phyloP scores from a whole-genome alignment of 2,797 vertebrate genomes.

The Ptychadena robeensis region DNA sequence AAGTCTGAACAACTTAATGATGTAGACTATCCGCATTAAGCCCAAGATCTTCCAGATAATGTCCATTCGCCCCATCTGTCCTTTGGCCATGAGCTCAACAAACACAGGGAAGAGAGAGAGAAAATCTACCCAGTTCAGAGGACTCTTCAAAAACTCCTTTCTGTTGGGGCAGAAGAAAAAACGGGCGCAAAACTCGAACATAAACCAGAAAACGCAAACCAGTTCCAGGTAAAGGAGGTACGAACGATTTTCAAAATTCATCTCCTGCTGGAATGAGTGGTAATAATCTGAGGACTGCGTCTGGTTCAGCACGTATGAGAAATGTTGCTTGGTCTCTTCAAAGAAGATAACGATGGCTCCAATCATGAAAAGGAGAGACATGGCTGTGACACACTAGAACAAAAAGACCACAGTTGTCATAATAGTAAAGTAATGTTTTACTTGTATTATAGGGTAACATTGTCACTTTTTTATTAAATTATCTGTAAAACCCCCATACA shows the following conservation, averaged over 20 bases:
- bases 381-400: slow-evolving; percentile 62
- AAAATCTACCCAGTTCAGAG: slow-evolving; percentile 64
- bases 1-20: slow-evolving; percentile 66
- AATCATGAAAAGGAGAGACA: slow-evolving; percentile 66
- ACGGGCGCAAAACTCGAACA: slow-evolving; percentile 62
- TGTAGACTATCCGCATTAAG: slow-evolving; percentile 55
- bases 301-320: slow-evolving; percentile 46
- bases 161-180: slow-evolving; percentile 67
- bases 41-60: slow-evolving; percentile 52
- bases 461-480: too few species aligned
- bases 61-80: slow-evolving; percentile 32
- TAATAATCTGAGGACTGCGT: background rate
- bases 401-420: slow-evolving; percentile 8
- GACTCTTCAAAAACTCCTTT: slow-evolving; percentile 64
- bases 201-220: slow-evolving; percentile 67
- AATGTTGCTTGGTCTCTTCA: slow-evolving; percentile 62
- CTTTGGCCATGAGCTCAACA: slow-evolving; percentile 58
- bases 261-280: background rate
- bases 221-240: slow-evolving; percentile 66
- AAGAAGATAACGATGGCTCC: slow-evolving; percentile 67
- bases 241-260: slow-evolving; percentile 28
- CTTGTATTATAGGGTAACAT: too few species aligned
- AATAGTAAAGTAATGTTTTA: too few species aligned
- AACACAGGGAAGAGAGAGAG: slow-evolving; percentile 67
- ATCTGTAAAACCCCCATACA: too few species aligned